Conservation (phyloP, 2,797 vertebrate species). For the Limnodromus scolopaceus region DNA sequence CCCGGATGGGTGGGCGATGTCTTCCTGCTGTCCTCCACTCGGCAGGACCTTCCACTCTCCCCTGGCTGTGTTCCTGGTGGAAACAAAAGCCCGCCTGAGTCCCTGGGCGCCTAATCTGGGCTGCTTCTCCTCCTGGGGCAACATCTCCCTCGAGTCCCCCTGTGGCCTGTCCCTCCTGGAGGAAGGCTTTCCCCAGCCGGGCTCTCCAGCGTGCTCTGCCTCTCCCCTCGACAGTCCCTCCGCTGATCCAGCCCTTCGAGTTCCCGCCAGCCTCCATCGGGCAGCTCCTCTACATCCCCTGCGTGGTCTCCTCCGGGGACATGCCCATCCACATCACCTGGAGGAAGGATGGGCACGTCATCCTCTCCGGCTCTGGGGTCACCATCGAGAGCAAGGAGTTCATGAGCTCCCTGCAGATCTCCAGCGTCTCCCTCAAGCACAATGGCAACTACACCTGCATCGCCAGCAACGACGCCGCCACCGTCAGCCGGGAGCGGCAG, state of each 20-base stretch:
- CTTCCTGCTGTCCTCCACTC: neutral
- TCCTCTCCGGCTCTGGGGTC: slow-evolving; percentile 91
- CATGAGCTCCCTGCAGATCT: slow-evolving; percentile 97
- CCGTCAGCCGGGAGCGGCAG: slow-evolving; percentile 95
- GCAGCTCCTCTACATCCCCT: slow-evolving; percentile 97
- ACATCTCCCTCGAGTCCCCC: fast-evolving
- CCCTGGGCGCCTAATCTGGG: neutral
- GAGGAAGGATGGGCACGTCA: slow-evolving; percentile 97
- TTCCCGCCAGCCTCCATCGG: slow-evolving; percentile 97
- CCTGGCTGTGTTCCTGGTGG: neutral
- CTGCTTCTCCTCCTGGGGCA: neutral
- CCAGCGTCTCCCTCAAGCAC: slow-evolving; percentile 95
- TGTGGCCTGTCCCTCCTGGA: fast-evolving
- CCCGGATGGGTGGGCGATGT: neutral
- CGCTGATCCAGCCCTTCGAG: slow-evolving; percentile 98
- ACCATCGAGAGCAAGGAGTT: slow-evolving; percentile 96
- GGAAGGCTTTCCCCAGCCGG: neutral
- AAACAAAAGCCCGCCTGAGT: neutral
- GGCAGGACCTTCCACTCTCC: neutral
- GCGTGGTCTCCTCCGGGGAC: slow-evolving; percentile 96
- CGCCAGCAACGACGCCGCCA: slow-evolving; percentile 93
- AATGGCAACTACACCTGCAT: slow-evolving; percentile 97
- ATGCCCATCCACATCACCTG: slow-evolving; percentile 99
- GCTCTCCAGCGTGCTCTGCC: neutral
- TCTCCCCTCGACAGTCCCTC: slow-evolving; percentile 84